Percentiles rank a stretch among this genome's conserved stretches.
Evolutionary conservation across 2,888 invertebrate species (phyloP).

Genomic region (Agrochola lychnidis): DNA sequence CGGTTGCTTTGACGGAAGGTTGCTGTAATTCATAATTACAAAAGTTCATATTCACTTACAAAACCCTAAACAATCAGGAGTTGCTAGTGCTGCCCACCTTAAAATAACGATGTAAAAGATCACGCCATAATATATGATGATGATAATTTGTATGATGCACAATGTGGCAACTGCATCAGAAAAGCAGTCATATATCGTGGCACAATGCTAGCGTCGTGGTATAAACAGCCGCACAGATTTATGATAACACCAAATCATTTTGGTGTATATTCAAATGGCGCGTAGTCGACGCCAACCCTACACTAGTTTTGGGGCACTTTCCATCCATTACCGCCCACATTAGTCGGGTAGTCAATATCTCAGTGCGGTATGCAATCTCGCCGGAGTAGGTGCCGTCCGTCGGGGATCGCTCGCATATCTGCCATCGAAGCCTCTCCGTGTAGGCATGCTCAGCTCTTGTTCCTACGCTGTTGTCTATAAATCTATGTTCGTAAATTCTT

Average conservation of each 20-base stretch:
- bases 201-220: slow-evolving; percentile 52
- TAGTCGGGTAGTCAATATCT: slow-evolving; percentile 80
- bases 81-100: slow-evolving; percentile 3
- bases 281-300: slow-evolving; percentile 66
- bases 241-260: slow-evolving; percentile 65
- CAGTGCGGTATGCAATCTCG: slow-evolving; percentile 81
- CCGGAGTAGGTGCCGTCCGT: slow-evolving; percentile 76
- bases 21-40: background rate
- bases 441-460: slow-evolving; percentile 67
- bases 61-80: background rate
- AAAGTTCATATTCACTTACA: slow-evolving; percentile 5
- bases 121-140: slow-evolving; percentile 1
- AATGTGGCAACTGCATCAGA: slow-evolving; percentile 44
- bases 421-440: slow-evolving; percentile 70
- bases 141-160: slow-evolving; percentile 17
- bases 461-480: slow-evolving; percentile 62
- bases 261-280: slow-evolving; percentile 68
- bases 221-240: slow-evolving; percentile 61
- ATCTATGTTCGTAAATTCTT: slow-evolving; percentile 64
- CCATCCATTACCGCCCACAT: slow-evolving; percentile 87
- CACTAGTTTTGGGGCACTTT: slow-evolving; percentile 77
- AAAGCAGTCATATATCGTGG: slow-evolving; percentile 45
- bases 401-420: slow-evolving; percentile 75
- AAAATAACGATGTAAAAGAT: slow-evolving; percentile 16
- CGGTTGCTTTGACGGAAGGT: slow-evolving; percentile 1